Evolutionary conservation across 2,888 invertebrate genomes (phyloP).

Genomic region (Polydrusus cervinus): DNA sequence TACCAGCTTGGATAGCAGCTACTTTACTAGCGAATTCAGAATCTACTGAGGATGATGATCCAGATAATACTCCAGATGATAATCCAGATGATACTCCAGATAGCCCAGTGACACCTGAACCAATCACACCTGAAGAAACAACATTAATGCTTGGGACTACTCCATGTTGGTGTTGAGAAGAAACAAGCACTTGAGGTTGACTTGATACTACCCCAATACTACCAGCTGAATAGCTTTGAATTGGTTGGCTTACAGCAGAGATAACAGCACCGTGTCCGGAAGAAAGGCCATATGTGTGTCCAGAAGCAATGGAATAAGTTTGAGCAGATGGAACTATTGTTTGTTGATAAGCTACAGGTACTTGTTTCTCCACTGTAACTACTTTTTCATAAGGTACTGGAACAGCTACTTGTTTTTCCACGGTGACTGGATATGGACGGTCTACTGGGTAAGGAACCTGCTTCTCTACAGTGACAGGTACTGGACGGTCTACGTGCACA

Average conservation of each 20-base stretch:
- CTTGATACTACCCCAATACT: background rate
- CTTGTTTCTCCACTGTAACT: conserved; percentile 48
- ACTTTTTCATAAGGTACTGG: conserved; percentile 43
- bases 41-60: conserved; percentile 16
- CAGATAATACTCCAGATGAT: conserved; percentile 14
- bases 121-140: conserved; percentile 7
- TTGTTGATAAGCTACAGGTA: conserved; percentile 30
- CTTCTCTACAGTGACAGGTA: conserved; percentile 46
- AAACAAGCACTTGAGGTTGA: conserved; percentile 15
- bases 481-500: conserved; percentile 53
- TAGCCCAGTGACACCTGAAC: too few species aligned
- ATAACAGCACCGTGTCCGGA: background rate
- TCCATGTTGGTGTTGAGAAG: background rate
- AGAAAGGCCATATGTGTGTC: background rate
- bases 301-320: conserved; percentile 6
- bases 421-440: conserved; percentile 48
- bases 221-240: background rate
- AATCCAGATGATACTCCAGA: too few species aligned
- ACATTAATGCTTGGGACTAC: conserved; percentile 3
- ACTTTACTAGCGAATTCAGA: conserved; percentile 34
- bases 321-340: conserved; percentile 26
- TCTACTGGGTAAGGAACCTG: conserved; percentile 48
- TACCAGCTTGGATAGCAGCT: conserved; percentile 23
- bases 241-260: conserved; percentile 6
- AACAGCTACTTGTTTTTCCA: conserved; percentile 47